These are phyloP conservation scores for Phylloscopus collybita DNA, from an alignment of 2,797 vertebrate species.

Conservation along the genomic window DNA sequence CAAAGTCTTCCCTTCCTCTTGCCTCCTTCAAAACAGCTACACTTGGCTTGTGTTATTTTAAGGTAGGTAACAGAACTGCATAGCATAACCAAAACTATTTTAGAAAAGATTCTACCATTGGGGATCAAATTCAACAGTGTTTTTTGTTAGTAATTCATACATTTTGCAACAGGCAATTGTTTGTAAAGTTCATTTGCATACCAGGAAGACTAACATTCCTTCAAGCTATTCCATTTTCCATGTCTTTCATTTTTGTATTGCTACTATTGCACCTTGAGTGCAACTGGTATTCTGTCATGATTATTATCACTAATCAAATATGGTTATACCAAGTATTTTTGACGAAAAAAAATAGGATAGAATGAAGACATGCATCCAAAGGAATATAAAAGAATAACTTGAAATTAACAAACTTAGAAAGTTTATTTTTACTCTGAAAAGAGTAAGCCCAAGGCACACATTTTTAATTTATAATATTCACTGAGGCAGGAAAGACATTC, in stretches of 20 bases:
- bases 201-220: not conserved
- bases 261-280: not conserved
- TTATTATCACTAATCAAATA: not conserved
- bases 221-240: not conserved
- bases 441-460: conserved; percentile 7
- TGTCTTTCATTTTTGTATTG: not conserved
- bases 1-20: not conserved
- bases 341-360: not conserved
- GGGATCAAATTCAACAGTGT: not conserved
- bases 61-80: not conserved
- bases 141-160: conserved; percentile 11
- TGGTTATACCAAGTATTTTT: not conserved
- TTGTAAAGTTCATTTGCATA: not conserved
- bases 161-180: not conserved
- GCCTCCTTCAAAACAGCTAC: not conserved
- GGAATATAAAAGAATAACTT: not conserved
- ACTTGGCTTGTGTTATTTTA: not conserved
- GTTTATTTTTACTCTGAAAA: not conserved
- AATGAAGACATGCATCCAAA: not conserved
- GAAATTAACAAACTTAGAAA: conserved; percentile 14
- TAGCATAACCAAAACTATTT: not conserved
- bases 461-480: conserved; percentile 63
- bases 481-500: conserved; percentile 7
- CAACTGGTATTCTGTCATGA: not conserved
- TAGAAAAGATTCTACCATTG: not conserved